Evolutionary conservation across 1,140 invertebrate genomes (phyloP), one percentile per base, ranked within the genome.

Genomic region (Globodera ellingtonae): DNA sequence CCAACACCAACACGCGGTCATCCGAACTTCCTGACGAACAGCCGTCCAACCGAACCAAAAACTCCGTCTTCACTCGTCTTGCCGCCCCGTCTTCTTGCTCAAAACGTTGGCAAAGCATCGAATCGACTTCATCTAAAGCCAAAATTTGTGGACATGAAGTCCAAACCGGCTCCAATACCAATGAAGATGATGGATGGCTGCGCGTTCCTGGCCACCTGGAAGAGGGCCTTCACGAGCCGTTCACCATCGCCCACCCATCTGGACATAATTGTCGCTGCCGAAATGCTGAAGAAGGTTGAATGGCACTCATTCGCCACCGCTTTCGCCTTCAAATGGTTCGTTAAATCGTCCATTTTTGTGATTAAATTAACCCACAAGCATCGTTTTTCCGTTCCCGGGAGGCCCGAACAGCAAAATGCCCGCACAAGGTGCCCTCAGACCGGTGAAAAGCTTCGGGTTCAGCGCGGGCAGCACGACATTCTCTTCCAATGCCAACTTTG

Each of bases 391-490:
- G 8, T 89, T 89, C 65, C 95, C 96, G 5, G 96, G 96, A 15
- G 96, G 96, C 0, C 96, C 96, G 91, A 98, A 98, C 15, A 98
- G 89, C 67, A 98, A 90, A 71, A 99, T 93, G 15, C 96, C 97
- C 90, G 95, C 95, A 0, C 95, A 95, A 9, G 96, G 96, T 76
- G 94, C 92, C 79, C 96, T 90, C 6, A 98, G 90, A 1, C 97
- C 97, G 46, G 93, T 96, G 89, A 98, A 99, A 84, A 97, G 77
- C 66, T 67, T 59, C 48, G 87, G 88, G 77, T 82, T 82, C 2
- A 82, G n/a, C 8, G 81, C 46, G 15, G 81, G 81, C 65, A 83
- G 71, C 15, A 79, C 44, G 46, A 79, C 78, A 48, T 48, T 74
- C 21, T 79, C 66, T n/a, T 79, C 78, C 21, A 82, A 35, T 0